phyloP scores from a whole-genome alignment of 2,113 vertebrate species.

The Atractosteus spatula region DNA sequence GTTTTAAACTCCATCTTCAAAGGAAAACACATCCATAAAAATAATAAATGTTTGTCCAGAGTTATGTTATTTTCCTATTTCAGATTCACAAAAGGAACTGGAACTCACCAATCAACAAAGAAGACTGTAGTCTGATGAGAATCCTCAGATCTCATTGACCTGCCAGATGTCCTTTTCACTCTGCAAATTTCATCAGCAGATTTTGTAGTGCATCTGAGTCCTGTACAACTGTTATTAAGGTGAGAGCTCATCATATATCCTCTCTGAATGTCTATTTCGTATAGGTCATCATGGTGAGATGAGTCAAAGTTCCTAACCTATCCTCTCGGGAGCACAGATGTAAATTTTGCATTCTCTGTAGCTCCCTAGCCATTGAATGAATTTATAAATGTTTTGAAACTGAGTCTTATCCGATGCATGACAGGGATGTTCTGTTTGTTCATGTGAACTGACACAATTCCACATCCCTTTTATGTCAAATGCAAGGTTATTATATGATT shows the following conservation, averaged over 20 bases:
- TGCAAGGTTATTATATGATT: too few relatives aligned
- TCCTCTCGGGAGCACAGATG: not conserved
- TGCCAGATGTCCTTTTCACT: slow-evolving; percentile 58
- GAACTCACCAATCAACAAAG: too few relatives aligned
- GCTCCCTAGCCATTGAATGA: slow-evolving; percentile 4
- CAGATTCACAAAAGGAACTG: slow-evolving; percentile 44
- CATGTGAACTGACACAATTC: too few relatives aligned
- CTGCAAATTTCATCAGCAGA: slow-evolving; percentile 59
- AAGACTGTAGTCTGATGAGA: slow-evolving; percentile 49
- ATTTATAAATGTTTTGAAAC: too few relatives aligned
- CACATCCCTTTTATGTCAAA: too few relatives aligned
- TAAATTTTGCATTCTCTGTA: not conserved
- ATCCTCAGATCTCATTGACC: slow-evolving; percentile 61
- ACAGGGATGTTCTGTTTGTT: too few relatives aligned
- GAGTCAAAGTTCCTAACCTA: slow-evolving; percentile 14
- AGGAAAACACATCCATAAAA: not conserved
- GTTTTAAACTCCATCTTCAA: too few relatives aligned
- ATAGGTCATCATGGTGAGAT: slow-evolving; percentile 13
- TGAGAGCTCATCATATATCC: slow-evolving; percentile 55
- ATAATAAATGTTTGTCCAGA: too few relatives aligned
- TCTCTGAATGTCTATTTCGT: not conserved
- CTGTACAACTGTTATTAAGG: slow-evolving; percentile 61
- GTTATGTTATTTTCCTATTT: slow-evolving; percentile 44
- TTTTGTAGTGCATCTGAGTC: slow-evolving; percentile 46
- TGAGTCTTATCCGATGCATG: too few relatives aligned